Evolutionary conservation across 2,113 vertebrate genomes (phyloP).

Genomic region (Prochilodus magdalenae): DNA sequence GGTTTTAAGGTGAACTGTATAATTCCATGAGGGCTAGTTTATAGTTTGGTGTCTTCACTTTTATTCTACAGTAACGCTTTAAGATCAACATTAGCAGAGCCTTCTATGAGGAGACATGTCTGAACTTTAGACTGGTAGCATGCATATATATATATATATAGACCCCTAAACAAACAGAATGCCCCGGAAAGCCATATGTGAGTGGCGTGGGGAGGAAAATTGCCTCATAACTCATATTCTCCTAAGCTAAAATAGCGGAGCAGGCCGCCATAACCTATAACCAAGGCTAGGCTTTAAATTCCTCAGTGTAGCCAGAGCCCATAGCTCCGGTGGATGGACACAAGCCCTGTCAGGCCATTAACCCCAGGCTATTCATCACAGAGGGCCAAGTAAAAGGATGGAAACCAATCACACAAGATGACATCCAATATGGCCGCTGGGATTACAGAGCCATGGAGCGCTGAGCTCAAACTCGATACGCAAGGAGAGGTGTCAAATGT

Average conservation of each 20-base stretch:
- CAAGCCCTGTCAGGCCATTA: conserved; percentile 16
- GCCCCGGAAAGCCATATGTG: conserved; percentile 33
- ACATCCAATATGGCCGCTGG: conserved; percentile 13
- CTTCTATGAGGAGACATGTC: too few relatives aligned
- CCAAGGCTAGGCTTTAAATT: conserved; percentile 41
- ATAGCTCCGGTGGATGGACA: conserved; percentile 12
- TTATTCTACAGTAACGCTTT: too few relatives aligned
- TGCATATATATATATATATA: too few relatives aligned
- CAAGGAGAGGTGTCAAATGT: neutral
- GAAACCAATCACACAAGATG: conserved; percentile 6
- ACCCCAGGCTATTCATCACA: conserved; percentile 31
- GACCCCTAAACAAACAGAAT: conserved; percentile 38
- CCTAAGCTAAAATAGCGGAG: neutral
- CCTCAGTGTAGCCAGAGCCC: neutral
- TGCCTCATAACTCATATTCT: conserved; percentile 47
- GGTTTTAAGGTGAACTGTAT: too few relatives aligned
- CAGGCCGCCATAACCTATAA: conserved; percentile 30
- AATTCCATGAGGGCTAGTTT: too few relatives aligned
- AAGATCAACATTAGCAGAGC: too few relatives aligned
- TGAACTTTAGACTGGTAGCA: too few relatives aligned
- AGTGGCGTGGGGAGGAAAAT: conserved; percentile 6
- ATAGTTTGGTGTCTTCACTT: too few relatives aligned
- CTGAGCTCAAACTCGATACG: neutral
- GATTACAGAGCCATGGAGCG: neutral
- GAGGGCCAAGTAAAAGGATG: conserved; percentile 9